These are phyloP conservation scores for Dynastes tityus DNA, from an alignment of 2,888 invertebrate species.

Conservation along the genomic window DNA sequence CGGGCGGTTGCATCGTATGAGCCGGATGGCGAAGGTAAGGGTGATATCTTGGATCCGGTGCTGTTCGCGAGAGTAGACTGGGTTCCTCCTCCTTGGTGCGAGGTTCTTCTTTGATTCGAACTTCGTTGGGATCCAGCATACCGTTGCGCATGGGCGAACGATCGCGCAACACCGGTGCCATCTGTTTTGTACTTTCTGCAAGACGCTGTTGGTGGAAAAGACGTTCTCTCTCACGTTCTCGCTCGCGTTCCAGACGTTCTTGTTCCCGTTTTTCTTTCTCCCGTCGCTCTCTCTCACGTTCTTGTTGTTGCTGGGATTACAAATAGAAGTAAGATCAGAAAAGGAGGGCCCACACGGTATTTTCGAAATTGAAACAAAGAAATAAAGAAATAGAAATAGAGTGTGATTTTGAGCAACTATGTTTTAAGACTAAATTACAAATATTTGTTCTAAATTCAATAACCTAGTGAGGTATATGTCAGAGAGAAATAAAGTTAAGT, in stretches of 20 bases:
- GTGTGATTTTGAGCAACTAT: too few relatives aligned
- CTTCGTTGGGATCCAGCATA: conserved; percentile 69
- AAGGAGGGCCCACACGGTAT: not conserved
- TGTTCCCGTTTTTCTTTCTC: conserved; percentile 72
- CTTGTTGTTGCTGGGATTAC: conserved; percentile 64
- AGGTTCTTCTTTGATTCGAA: conserved; percentile 79
- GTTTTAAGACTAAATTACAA: too few relatives aligned
- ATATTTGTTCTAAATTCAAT: too few relatives aligned
- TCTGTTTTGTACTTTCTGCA: conserved; percentile 71
- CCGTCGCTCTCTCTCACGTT: conserved; percentile 70
- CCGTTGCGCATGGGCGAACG: conserved; percentile 87
- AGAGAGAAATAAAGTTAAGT: too few relatives aligned
- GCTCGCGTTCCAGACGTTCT: conserved; percentile 74
- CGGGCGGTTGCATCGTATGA: conserved; percentile 71
- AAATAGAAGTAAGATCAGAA: conserved; percentile 38
- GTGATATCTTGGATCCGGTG: conserved; percentile 73
- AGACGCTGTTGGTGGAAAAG: conserved; percentile 75
- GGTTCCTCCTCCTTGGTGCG: conserved; percentile 72
- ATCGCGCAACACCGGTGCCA: conserved; percentile 72
- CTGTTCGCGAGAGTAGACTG: conserved; percentile 68
- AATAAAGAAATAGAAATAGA: too few relatives aligned
- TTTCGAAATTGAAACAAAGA: too few relatives aligned
- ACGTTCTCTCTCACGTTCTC: conserved; percentile 76
- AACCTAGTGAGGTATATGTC: too few relatives aligned
- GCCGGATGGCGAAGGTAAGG: conserved; percentile 72